Evolutionary conservation across 1,140 invertebrate genomes (phyloP).

Genomic region (Drosophila pallidifrons): DNA sequence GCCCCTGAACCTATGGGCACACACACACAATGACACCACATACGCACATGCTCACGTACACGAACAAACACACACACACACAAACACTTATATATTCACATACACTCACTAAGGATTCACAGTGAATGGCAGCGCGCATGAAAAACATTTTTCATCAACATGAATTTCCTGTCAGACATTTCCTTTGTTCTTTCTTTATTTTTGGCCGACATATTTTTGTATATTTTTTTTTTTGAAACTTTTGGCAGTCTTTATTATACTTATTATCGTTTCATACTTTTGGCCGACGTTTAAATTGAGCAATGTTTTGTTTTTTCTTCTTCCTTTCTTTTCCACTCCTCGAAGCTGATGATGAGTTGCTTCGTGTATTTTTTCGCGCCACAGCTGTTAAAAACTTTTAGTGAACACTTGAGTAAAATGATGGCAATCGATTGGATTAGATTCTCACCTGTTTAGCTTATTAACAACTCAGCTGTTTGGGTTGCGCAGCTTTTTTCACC

Average conservation of each 20-base stretch:
- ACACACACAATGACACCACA: slow-evolving; percentile 48
- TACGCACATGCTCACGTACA: slow-evolving; percentile 27
- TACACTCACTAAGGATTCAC: slow-evolving; percentile 49
- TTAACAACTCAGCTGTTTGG: slow-evolving; percentile 16
- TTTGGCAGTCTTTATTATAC: slow-evolving; percentile 81
- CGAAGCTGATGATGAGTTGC: slow-evolving; percentile 8
- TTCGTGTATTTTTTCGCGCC: slow-evolving; percentile 12
- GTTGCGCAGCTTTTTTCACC: neutral
- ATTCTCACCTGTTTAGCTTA: slow-evolving; percentile 44
- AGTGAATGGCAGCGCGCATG: slow-evolving; percentile 75
- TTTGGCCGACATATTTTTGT: slow-evolving; percentile 41
- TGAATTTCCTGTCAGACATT: slow-evolving; percentile 75
- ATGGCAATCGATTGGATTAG: slow-evolving; percentile 51
- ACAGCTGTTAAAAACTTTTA: slow-evolving; percentile 38
- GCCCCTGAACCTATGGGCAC: slow-evolving; percentile 43
- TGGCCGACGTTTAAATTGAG: slow-evolving; percentile 55
- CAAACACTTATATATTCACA: slow-evolving; percentile 22
- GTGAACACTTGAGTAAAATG: slow-evolving; percentile 41
- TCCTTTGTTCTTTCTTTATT: slow-evolving; percentile 71
- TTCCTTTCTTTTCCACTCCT: slow-evolving; percentile 3
- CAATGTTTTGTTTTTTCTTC: slow-evolving; percentile 41
- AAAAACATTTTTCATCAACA: slow-evolving; percentile 82
- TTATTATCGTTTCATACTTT: slow-evolving; percentile 78
- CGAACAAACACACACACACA: slow-evolving; percentile 26
- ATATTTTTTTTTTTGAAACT: slow-evolving; percentile 56